Base-by-base conservation (phyloP, 1,140 invertebrate species). In the Sycophaga agraensis region DNA sequence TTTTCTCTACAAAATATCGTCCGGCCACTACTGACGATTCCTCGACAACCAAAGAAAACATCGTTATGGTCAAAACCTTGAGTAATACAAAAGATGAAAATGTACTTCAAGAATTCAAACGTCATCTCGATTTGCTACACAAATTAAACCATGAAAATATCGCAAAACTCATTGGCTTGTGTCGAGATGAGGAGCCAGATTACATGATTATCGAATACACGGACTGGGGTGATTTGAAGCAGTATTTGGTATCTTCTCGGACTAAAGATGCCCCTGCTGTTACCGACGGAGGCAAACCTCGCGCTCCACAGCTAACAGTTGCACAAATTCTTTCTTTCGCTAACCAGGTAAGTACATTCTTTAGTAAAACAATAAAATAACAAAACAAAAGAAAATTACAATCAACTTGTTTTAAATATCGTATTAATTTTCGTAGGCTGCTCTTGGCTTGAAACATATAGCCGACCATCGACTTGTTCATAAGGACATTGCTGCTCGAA, bases 201-300 rank as follows among this genome's bases (percentile, higher is more conserved):
- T 93, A 90, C 70, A 88, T 97, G 85, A 87, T 97, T 14, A 78
- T 95, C 5, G 93, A 97, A 73, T 92, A 94, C 72, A 94, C 92
- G 21, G 94, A 97, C 72, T 96, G 94, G 94, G 94, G 94, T n/a
- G 94, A 96, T 76, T 81, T 96, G 50, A 97, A 96, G 68, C 93
- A 93, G 73, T 96, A 96, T 78, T 81, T 97, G n/a, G 78, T 93
- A 43, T 91, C 94, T 4, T 95, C 93, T 0, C 82, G 87, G 17
- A 9, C 40, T 9, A 85, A 88, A 65, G 85, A 86, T 1, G 6
- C 28, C 5, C 2, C 51, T 1, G 16, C 34, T 14, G 51, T 60
- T 1, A 71, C 67, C 0, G 70, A 76, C 14, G 74, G 75, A n/a
- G 28, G 28, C 28, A 85, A 77, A 59, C 82, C 64, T 64, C 70